Conservation (phyloP, 2,888 invertebrate genomes). For the Malacosoma neustria region DNA sequence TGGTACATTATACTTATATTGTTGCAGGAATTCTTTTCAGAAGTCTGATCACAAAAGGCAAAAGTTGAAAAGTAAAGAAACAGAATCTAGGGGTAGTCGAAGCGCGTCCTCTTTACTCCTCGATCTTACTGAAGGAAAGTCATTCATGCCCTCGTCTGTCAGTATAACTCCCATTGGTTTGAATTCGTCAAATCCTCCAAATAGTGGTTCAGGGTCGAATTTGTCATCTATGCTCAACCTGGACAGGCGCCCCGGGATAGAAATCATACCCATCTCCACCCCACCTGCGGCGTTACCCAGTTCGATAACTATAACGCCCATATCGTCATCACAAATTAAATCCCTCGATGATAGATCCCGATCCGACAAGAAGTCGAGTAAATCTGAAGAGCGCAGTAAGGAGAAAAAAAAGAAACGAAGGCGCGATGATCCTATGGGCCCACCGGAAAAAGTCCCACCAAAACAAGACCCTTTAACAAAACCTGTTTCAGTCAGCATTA, state of each 20-base stretch:
- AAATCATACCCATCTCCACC: slow-evolving; percentile 86
- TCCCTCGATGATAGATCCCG: slow-evolving; percentile 58
- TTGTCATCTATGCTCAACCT: slow-evolving; percentile 77
- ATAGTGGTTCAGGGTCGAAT: slow-evolving; percentile 76
- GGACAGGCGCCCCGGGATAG: slow-evolving; percentile 85
- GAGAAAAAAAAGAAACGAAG: slow-evolving; percentile 85
- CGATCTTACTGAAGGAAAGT: slow-evolving; percentile 73
- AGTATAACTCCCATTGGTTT: slow-evolving; percentile 67
- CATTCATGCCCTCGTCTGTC: slow-evolving; percentile 68
- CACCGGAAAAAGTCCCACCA: slow-evolving; percentile 86
- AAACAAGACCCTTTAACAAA: slow-evolving; percentile 83
- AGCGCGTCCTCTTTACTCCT: slow-evolving; percentile 57
- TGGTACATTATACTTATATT: no score
- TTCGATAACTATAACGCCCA: slow-evolving; percentile 91
- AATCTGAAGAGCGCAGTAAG: slow-evolving; percentile 61
- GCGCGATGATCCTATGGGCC: slow-evolving; percentile 86
- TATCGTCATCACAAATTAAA: slow-evolving; percentile 75
- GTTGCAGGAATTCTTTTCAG: slow-evolving; percentile 71
- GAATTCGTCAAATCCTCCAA: slow-evolving; percentile 74
- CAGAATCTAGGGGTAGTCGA: slow-evolving; percentile 54
- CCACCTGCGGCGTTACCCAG: slow-evolving; percentile 80
- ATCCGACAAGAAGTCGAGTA: slow-evolving; percentile 62
- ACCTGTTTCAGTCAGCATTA: slow-evolving; percentile 83
- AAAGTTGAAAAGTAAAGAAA: slow-evolving; percentile 76
- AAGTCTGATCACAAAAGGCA: slow-evolving; percentile 75